phyloP scores from a whole-genome alignment of 2,797 vertebrate genomes.

The Chelmon rostratus region DNA sequence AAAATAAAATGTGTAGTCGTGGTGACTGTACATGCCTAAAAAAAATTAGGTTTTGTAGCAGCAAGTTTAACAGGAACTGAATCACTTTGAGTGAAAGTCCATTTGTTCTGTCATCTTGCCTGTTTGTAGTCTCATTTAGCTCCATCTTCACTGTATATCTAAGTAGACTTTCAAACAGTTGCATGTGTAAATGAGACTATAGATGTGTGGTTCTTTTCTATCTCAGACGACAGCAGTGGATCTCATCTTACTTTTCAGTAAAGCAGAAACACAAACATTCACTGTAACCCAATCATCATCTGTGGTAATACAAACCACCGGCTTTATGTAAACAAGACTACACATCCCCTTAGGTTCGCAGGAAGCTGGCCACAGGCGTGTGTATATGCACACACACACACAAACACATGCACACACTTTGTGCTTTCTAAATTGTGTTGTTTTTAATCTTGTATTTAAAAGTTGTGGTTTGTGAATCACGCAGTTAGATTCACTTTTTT shows the following conservation, averaged over 20 bases:
- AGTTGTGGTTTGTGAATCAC: slow-evolving; percentile 7
- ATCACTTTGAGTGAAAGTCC: neutral
- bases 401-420: neutral
- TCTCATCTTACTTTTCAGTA: slow-evolving; percentile 16
- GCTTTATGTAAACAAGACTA: slow-evolving; percentile 63
- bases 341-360: neutral
- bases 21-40: neutral
- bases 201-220: slow-evolving; percentile 16
- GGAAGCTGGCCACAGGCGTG: slow-evolving; percentile 2
- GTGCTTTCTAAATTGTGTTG: neutral
- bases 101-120: neutral
- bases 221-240: slow-evolving; percentile 35
- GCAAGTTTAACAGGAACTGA: slow-evolving; percentile 8
- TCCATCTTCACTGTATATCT: neutral
- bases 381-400: neutral
- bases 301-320: slow-evolving; percentile 51
- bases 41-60: neutral
- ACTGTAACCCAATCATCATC: slow-evolving; percentile 54
- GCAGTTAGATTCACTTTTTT: neutral
- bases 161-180: neutral
- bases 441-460: neutral
- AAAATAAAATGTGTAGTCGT: neutral
- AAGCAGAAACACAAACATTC: slow-evolving; percentile 42
- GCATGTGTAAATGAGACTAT: slow-evolving; percentile 23
- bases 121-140: neutral